Evolutionary conservation across 2,888 invertebrate species (phyloP).

Genomic region (Alviniconcha strummeri): DNA sequence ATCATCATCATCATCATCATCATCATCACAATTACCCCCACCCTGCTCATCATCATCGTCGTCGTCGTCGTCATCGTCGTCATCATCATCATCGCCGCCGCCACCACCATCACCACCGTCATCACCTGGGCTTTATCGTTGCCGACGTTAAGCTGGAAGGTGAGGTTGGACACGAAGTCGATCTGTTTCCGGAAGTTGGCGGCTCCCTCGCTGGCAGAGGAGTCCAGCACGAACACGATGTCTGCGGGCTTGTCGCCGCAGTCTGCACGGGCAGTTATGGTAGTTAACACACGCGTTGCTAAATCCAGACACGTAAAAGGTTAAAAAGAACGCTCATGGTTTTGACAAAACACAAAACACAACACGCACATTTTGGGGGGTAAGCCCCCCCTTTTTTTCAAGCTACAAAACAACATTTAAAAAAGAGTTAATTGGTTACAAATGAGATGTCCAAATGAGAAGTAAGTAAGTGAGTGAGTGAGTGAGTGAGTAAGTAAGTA

Average conservation of each 20-base stretch:
- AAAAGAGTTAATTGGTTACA: too few species aligned
- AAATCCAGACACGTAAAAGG: too few species aligned
- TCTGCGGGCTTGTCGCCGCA: conserved; percentile 33
- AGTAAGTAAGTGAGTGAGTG: too few species aligned
- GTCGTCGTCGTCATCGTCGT: not conserved
- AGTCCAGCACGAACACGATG: conserved; percentile 32
- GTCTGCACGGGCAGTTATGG: not conserved
- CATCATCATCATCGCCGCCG: not conserved
- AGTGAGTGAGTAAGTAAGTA: too few species aligned
- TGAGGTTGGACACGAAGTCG: conserved; percentile 31
- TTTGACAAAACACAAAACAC: too few species aligned
- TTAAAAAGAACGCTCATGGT: too few species aligned
- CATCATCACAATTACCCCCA: not conserved
- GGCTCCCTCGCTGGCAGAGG: conserved; percentile 30
- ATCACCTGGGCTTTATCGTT: conserved; percentile 28
- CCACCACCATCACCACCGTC: not conserved
- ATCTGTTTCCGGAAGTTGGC: conserved; percentile 33
- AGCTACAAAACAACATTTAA: too few species aligned
- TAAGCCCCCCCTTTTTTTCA: too few species aligned
- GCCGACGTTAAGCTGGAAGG: conserved; percentile 14
- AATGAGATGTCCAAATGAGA: too few species aligned
- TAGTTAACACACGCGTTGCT: too few species aligned
- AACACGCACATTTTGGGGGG: too few species aligned
- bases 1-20: not conserved
- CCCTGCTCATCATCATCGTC: not conserved